A percentile compares a stretch with the other conserved stretches of the same genome.
phyloP scores from a whole-genome alignment of 2,113 vertebrate genomes.

The Setophaga kirtlandii region DNA sequence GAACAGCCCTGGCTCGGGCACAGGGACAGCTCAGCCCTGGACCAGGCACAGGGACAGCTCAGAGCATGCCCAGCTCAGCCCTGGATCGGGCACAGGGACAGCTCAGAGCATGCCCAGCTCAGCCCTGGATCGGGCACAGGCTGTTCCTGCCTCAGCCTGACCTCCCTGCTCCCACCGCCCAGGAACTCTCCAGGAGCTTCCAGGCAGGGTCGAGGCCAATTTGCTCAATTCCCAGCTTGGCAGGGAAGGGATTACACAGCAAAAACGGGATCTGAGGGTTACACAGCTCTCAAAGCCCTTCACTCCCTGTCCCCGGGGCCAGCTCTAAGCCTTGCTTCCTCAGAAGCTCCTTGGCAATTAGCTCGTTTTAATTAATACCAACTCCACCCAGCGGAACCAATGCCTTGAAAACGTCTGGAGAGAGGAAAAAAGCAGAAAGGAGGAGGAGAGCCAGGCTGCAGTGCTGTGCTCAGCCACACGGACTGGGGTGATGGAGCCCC shows the following conservation, averaged over 20 bases:
- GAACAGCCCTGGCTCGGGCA: too few relatives aligned
- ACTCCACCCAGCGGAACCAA: background rate
- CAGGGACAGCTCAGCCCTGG: too few relatives aligned
- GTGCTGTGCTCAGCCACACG: background rate
- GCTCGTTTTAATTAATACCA: background rate
- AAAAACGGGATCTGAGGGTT: background rate
- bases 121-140: too few relatives aligned
- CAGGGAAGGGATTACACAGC: background rate
- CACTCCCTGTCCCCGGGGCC: background rate
- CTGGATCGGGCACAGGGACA: too few relatives aligned
- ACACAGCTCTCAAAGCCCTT: background rate
- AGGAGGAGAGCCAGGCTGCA: background rate
- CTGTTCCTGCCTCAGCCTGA: background rate
- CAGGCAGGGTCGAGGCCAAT: background rate
- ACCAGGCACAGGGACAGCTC: too few relatives aligned
- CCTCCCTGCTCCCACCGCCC: background rate
- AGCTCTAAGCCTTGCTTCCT: background rate
- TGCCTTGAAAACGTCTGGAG: background rate
- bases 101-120: accelerated
- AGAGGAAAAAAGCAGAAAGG: background rate
- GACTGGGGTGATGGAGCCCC: accelerated
- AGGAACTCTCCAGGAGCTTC: background rate
- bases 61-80: too few relatives aligned
- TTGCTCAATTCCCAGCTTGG: background rate
- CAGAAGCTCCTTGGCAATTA: background rate